Base-by-base conservation (phyloP, 2,113 vertebrate species). In the Scophthalmus maximus region DNA sequence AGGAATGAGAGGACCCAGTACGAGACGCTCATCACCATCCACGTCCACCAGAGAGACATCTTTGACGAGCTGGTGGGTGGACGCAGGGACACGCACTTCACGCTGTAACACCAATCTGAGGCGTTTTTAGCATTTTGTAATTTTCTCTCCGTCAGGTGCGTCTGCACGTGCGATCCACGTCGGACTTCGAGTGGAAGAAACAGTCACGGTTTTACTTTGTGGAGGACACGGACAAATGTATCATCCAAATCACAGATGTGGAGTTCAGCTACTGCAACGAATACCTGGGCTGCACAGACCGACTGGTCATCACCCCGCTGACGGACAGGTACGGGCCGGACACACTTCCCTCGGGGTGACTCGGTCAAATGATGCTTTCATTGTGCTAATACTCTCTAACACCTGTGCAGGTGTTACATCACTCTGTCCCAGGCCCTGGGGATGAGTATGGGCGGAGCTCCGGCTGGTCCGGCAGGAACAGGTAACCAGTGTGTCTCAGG, bases 401-500 rank as follows among this genome's bases (percentile, higher is more conserved):
- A 7, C 73, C n/a, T 68, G 57, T 80, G 9, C 87, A 97, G 96
- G 78, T 97, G 96, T 74, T 97, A 97, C 58, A 97, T 97, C 85
- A 97, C 96, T 1, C 86, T 97, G 87, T 92, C 96, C 0, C 96
- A 97, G 85, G 96, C 96, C 27, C 87, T 97, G 86, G 95, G 95
- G 44, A 97, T 97, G 96, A 96, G 96, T 63, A 96, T 97, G 95
- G 96, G 96, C 58, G 96, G 95, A 25, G 96, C 96, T 66, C 96
- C 96, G 1, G 95, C 95, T 1, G 96, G 96, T 56, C 96, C 96
- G 3, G 96, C 96, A 1, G 96, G 96, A 57, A 97, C 96, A 1
- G 96, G 96, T 81, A 64, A 34, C 42, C 12, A 0, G 1, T n/a
- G n/a, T n/a, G 18, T 20, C 42, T 46, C 49, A 3, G 6, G 5